These are phyloP conservation scores for Glyphotaelius pellucidus DNA, from an alignment of 2,888 invertebrate species.

Conservation along the genomic window DNA sequence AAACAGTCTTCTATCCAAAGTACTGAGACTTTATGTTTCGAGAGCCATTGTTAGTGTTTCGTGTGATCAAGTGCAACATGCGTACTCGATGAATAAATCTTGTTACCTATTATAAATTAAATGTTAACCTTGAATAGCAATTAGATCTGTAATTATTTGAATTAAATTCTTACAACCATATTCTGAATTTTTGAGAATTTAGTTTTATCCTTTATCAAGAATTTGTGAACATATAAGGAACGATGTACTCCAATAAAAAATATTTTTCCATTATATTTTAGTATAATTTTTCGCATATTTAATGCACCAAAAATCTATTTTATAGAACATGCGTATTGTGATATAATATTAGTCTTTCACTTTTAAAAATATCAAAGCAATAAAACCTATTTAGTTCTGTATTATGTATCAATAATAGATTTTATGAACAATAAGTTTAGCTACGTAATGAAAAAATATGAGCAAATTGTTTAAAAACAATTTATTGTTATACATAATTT, in stretches of 20 bases:
- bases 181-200: neutral
- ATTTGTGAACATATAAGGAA: neutral
- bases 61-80: neutral
- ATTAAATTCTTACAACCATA: neutral
- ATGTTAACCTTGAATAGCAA: neutral
- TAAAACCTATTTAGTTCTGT: neutral
- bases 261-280: neutral
- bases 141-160: neutral
- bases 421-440: neutral
- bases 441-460: neutral
- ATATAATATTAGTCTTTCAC: neutral
- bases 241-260: neutral
- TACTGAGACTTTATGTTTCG: neutral
- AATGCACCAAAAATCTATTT: neutral
- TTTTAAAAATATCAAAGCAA: neutral
- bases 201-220: neutral
- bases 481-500: neutral
- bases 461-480: neutral
- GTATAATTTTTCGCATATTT: neutral
- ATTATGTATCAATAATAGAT: neutral
- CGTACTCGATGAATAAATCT: neutral
- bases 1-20: neutral
- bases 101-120: too few species aligned
- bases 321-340: neutral
- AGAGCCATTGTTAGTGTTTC: neutral